Base-by-base conservation (phyloP, 1,140 invertebrate species). In the Vanessa atalanta region DNA sequence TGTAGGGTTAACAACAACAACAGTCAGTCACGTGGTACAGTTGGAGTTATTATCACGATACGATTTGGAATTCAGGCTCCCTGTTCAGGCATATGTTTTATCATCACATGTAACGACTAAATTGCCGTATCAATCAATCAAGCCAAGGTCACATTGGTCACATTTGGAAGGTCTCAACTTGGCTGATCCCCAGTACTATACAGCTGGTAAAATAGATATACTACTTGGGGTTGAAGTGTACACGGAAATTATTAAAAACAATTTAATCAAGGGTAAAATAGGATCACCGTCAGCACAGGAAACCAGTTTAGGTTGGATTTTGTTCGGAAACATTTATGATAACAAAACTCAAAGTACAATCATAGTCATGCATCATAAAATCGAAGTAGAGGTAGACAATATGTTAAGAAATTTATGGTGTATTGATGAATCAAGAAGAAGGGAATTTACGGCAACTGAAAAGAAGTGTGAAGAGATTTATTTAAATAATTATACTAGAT, bases 401-500 rank as follows among this genome's bases (percentile, higher is more conserved):
- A 61, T 61, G 23, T 61, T 31, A 37, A 61, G 26, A 61, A 61
- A 61, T 37, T 61, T 61, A 31, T 26, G 60, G 60, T 12, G 60
- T 61, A 61, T 26, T 13, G 26, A 61, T 14, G 26, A 37, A 61
- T 37, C 26, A 61, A 61, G 12, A 61, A 37, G n/a, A 55, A 55
- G 16, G 51, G 16, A 16, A 7, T 55, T 55, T 16, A 55, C 51
- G 9, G n/a, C 5, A 14, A 16, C 23, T 31, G 60, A 37, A 37
- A 37, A 37, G 26, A 26, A 61, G 26, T 61, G 60, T 37, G 60
- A 37, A 61, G 60, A 61, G 60, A 61, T 31, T 61, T 61, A 61
- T 14, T 31, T 31, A 37, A 61, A 12, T 61, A 61, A 26, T 26
- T 31, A 14, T 13, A 61, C 6, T 12, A 61, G 60, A 61, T 11